Percentiles rank a stretch among this genome's conserved stretches.
These are phyloP conservation scores for Microctonus hyperodae DNA, from an alignment of 2,888 invertebrate genomes.

Conservation along the genomic window DNA sequence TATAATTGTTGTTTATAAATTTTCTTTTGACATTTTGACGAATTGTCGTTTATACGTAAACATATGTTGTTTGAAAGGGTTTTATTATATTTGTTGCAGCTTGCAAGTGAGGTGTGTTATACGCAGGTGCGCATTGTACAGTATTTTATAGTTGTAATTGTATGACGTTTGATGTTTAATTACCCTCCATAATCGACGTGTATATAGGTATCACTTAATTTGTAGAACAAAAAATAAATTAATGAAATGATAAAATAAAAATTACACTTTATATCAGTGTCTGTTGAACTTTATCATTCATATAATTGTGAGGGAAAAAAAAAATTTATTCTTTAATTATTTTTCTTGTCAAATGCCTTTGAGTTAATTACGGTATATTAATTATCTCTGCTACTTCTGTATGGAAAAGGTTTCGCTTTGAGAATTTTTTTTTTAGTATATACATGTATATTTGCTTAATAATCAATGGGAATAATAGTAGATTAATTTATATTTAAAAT, in stretches of 20 bases:
- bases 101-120: constrained; percentile 1
- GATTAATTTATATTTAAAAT: too few relatives aligned
- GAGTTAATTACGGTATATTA: constrained; percentile 50
- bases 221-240: neutral
- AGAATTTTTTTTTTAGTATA: neutral
- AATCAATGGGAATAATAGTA: too few relatives aligned
- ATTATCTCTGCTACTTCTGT: constrained; percentile 38
- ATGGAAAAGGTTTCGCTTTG: constrained; percentile 10
- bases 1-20: neutral
- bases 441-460: neutral
- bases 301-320: neutral
- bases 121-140: constrained; percentile 46
- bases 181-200: constrained; percentile 49
- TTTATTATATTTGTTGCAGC: constrained; percentile 11
- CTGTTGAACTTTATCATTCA: neutral
- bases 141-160: constrained; percentile 48
- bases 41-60: neutral
- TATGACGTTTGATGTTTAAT: constrained; percentile 59
- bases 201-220: neutral
- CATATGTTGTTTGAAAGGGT: neutral
- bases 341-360: constrained; percentile 40
- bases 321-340: constrained; percentile 56
- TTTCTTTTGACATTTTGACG: neutral
- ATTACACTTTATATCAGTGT: neutral
- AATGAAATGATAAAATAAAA: neutral